These are phyloP conservation scores for Gopherus flavomarginatus DNA, from an alignment of 2,113 vertebrate genomes.

Conservation along the genomic window DNA sequence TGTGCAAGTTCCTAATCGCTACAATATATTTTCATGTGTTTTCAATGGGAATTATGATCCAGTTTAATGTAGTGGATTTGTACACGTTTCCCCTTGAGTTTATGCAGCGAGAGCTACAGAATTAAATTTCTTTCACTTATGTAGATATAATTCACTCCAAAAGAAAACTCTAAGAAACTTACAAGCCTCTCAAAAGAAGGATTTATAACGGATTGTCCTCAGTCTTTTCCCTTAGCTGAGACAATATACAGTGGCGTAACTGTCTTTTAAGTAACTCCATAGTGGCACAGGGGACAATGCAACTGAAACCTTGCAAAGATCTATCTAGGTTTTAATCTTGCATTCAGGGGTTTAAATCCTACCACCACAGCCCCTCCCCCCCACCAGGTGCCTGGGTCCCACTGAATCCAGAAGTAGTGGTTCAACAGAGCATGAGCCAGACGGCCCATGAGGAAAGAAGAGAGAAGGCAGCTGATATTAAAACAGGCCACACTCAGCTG, in stretches of 20 bases:
- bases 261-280: neutral
- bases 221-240: neutral
- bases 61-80: conserved; percentile 2
- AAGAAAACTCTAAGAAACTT: neutral
- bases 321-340: neutral
- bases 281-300: neutral
- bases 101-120: neutral
- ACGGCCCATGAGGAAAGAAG: neutral
- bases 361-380: neutral
- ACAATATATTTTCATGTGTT: neutral
- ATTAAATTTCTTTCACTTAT: neutral
- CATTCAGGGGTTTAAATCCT: neutral
- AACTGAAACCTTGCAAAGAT: neutral
- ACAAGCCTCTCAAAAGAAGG: neutral
- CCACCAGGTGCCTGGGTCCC: neutral
- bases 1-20: conserved; percentile 58
- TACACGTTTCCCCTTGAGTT: neutral
- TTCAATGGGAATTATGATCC: neutral
- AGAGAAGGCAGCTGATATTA: neutral
- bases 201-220: neutral
- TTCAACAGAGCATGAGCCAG: neutral
- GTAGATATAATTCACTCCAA: neutral
- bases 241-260: neutral
- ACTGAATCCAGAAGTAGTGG: accelerated
- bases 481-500: accelerated